These are phyloP conservation scores for Silurus aristotelis DNA, from an alignment of 2,797 vertebrate species.

Conservation along the genomic window DNA sequence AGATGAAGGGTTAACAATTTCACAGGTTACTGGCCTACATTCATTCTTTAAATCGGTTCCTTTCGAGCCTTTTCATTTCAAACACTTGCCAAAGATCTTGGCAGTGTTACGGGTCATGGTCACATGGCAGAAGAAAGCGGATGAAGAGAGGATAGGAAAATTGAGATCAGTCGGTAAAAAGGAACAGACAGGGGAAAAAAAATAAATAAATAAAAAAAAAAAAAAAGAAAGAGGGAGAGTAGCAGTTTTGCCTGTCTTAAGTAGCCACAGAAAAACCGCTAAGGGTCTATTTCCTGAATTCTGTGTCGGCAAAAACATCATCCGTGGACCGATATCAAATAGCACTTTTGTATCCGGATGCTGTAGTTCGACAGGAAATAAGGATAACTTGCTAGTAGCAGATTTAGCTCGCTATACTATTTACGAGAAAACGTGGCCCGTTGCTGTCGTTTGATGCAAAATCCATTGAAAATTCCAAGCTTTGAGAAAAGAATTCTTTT, in stretches of 20 bases:
- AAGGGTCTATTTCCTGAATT: background rate
- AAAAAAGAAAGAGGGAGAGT: background rate
- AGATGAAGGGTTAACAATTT: slow-evolving; percentile 10
- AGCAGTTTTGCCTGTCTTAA: background rate
- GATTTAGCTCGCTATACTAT: background rate
- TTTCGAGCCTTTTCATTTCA: slow-evolving; percentile 27
- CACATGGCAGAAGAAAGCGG: background rate
- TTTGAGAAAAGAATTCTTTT: slow-evolving; percentile 5
- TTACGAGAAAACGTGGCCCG: background rate
- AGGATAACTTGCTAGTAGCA: slow-evolving; percentile 15
- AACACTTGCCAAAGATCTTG: slow-evolving; percentile 4
- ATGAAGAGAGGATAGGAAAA: background rate
- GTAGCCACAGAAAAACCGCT: background rate
- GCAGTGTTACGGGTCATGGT: background rate
- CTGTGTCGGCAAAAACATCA: too few species aligned
- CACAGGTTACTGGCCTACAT: background rate
- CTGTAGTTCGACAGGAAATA: slow-evolving; percentile 37
- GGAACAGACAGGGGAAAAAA: background rate
- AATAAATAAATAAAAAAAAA: background rate
- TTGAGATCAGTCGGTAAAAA: background rate
- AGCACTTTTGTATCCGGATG: slow-evolving; percentile 40
- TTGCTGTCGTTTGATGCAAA: background rate
- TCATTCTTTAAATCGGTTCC: slow-evolving; percentile 15
- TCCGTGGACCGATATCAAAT: slow-evolving; percentile 19
- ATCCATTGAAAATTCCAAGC: background rate